These are phyloP conservation scores for Gymnorhina tibicen DNA, from an alignment of 2,113 vertebrate genomes.

Conservation along the genomic window DNA sequence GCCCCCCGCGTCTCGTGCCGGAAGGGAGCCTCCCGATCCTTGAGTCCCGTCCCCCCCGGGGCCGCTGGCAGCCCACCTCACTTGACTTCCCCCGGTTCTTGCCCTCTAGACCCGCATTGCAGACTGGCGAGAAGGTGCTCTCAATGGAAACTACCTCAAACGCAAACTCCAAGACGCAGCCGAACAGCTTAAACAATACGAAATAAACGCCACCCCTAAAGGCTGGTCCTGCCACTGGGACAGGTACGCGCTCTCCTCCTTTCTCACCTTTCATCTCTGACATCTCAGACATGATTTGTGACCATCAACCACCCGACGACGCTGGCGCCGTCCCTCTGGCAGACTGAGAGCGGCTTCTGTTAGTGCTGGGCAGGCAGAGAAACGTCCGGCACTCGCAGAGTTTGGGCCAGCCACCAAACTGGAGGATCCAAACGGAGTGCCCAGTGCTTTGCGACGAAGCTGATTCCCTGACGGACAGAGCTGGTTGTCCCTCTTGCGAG, in stretches of 20 bases:
- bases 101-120: slow-evolving; percentile 89
- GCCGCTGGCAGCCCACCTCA: background rate
- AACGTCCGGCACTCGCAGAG: slow-evolving; percentile 62
- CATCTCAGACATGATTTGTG: slow-evolving; percentile 88
- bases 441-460: slow-evolving; percentile 76
- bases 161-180: slow-evolving; percentile 97
- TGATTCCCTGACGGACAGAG: slow-evolving; percentile 76
- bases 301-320: slow-evolving; percentile 77
- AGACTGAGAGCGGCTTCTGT: slow-evolving; percentile 75
- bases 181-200: slow-evolving; percentile 99
- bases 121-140: slow-evolving; percentile 97
- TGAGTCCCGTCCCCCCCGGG: background rate
- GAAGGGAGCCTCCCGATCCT: slow-evolving; percentile 4
- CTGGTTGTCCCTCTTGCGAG: slow-evolving; percentile 73
- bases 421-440: slow-evolving; percentile 71
- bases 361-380: slow-evolving; percentile 77
- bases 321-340: slow-evolving; percentile 73
- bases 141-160: slow-evolving; percentile 97
- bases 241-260: slow-evolving; percentile 99
- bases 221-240: slow-evolving; percentile 99
- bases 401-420: slow-evolving; percentile 60
- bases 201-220: slow-evolving; percentile 99
- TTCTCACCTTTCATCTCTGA: slow-evolving; percentile 98
- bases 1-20: background rate
- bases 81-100: slow-evolving; percentile 28